Evolutionary conservation across 37 sponge, comb jelly and placozoan species (phyloP).

Genomic region (Agelas oroides): DNA sequence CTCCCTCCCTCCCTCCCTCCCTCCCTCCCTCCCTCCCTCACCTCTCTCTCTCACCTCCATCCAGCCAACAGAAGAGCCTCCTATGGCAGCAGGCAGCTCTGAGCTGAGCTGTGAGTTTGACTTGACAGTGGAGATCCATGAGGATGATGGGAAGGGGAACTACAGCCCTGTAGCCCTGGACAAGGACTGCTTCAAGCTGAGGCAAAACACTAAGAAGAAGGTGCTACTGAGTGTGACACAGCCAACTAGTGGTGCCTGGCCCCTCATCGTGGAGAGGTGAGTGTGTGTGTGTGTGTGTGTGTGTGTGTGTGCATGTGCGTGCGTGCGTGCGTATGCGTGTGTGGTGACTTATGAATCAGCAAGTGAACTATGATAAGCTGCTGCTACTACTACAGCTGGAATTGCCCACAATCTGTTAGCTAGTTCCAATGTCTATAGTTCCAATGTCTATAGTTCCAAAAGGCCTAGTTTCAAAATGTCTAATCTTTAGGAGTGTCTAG

Average conservation of each 20-base stretch:
- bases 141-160: constrained; percentile 82
- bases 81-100: constrained; percentile 6
- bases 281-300: neutral
- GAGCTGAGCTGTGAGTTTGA: constrained; percentile 65
- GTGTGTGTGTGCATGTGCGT: neutral
- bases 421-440: too few species aligned
- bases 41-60: too few species aligned
- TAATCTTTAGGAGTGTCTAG: too few species aligned
- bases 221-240: constrained; percentile 64
- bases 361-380: neutral
- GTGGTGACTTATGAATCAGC: neutral
- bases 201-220: constrained; percentile 62
- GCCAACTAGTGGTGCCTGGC: neutral
- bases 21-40: neutral
- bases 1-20: neutral
- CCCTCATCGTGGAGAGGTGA: constrained; percentile 42
- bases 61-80: constrained; percentile 15
- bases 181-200: constrained; percentile 87
- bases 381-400: too few species aligned
- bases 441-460: too few species aligned
- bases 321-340: neutral
- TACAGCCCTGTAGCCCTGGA: constrained; percentile 58
- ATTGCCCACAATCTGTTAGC: too few species aligned
- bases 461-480: too few species aligned
- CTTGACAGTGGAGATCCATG: constrained; percentile 76